Evolutionary conservation across 2,797 vertebrate genomes (phyloP), one percentile per base, ranked within the genome.

Genomic region (Semotilus atromaculatus): DNA sequence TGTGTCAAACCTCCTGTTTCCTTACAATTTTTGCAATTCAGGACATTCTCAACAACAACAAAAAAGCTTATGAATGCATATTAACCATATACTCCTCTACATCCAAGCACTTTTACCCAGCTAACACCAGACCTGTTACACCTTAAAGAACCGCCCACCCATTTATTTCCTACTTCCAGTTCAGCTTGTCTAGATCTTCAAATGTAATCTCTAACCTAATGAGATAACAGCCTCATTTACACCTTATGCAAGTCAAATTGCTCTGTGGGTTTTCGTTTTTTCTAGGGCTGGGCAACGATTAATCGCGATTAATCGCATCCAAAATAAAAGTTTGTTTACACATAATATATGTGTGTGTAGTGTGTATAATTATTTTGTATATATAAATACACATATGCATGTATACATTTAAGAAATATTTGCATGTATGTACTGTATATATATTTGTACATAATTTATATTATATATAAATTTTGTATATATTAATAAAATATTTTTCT

Each of bases 211-310:
- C 60, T 31, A 64, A 19, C 51, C 75, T 40, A 62, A 78, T 84
- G 40, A 86, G 76, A 91, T 53, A 43, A 51, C 31, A n/a, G 10
- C 53, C 75, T 81, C 34, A 70, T 70, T 48, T 67, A 72, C 81
- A 18, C 91, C 89, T 91, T 89, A 73, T 84, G 72, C 58, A 92
- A 89, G 90, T 45, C 83, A 91, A 83, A 75, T 68, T 71, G 36
- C 45, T 2, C 43, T 26, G 1, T 62, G 51, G 19, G n/a, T 58
- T 81, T 60, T 45, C 23, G 6, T 58, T 26, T 19, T 68, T n/a
- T n/a, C n/a, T n/a, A n/a, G n/a, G n/a, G n/a, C n/a, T n/a, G n/a
- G n/a, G n/a, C n/a, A n/a, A n/a, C n/a, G n/a, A n/a, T n/a, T n/a
- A n/a, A n/a, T n/a, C n/a, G n/a, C n/a, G n/a, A n/a, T n/a, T n/a